These are phyloP conservation scores for Lordiphosa andalusiaca DNA, from an alignment of 2,888 invertebrate species.

Conservation along the genomic window DNA sequence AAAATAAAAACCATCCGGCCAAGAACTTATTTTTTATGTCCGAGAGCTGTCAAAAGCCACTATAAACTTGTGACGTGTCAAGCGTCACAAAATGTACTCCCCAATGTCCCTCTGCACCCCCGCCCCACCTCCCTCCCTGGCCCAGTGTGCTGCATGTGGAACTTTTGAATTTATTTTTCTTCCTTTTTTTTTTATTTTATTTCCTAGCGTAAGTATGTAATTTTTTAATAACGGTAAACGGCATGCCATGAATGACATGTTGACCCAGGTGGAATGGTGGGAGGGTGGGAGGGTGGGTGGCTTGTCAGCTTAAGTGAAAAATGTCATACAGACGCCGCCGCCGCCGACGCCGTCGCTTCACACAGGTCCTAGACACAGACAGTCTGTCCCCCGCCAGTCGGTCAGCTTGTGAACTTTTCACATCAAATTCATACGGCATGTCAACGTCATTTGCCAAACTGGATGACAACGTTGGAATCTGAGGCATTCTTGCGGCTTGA, in stretches of 20 bases:
- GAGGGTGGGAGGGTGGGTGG: no score
- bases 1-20: conserved; percentile 31
- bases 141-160: conserved; percentile 47
- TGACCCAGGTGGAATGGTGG: conserved; percentile 28
- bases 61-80: conserved; percentile 78
- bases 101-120: conserved; percentile 39
- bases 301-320: conserved; percentile 76
- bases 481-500: neutral
- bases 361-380: conserved; percentile 22
- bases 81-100: conserved; percentile 58
- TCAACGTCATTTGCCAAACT: conserved; percentile 24
- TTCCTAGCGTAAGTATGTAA: conserved; percentile 47
- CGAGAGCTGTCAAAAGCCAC: conserved; percentile 78
- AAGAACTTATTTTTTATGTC: conserved; percentile 54
- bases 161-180: conserved; percentile 67
- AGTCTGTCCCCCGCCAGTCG: conserved; percentile 32
- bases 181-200: conserved; percentile 25
- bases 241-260: conserved; percentile 68
- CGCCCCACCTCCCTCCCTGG: conserved; percentile 1
- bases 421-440: conserved; percentile 66
- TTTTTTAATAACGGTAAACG: conserved; percentile 73
- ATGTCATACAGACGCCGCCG: conserved; percentile 65
- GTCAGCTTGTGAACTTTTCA: conserved; percentile 32
- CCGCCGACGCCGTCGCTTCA: conserved; percentile 32
- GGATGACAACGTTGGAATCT: conserved; percentile 12